Conservation (phyloP, 37 sponge, comb jelly and placozoan species). For the Chondrosia reniformis region DNA sequence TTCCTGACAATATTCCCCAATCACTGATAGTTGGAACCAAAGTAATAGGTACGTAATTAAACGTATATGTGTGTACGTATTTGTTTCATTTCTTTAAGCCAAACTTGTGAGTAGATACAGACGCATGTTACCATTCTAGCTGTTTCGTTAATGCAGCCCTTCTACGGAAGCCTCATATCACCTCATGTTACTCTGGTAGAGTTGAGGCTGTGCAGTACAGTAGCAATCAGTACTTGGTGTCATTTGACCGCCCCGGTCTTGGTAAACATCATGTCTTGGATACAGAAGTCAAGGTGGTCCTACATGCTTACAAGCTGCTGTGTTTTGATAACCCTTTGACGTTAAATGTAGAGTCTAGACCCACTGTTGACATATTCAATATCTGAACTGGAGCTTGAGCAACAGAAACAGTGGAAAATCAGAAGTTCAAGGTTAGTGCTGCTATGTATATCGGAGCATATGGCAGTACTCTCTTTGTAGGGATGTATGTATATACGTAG, state of each 20-base stretch:
- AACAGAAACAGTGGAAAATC: constrained; percentile 45
- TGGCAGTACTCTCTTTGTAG: no score
- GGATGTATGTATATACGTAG: no score
- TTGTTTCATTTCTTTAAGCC: not conserved
- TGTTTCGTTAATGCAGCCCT: constrained; percentile 42
- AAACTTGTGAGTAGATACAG: not conserved
- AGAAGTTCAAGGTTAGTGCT: not conserved
- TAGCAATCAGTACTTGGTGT: constrained; percentile 69
- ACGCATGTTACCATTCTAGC: not conserved
- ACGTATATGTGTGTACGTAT: not conserved
- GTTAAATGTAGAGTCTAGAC: constrained; percentile 33
- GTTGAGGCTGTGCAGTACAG: constrained; percentile 84
- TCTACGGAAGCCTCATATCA: constrained; percentile 31
- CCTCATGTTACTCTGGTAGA: constrained; percentile 73
- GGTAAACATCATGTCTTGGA: constrained; percentile 68
- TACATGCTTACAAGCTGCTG: not conserved
- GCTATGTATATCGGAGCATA: no score
- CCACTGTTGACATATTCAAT: constrained; percentile 31
- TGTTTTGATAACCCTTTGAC: not conserved
- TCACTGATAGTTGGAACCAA: constrained; percentile 79
- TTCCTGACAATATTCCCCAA: constrained; percentile 80
- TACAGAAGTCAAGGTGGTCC: constrained; percentile 63
- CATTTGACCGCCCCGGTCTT: constrained; percentile 80
- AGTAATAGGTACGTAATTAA: constrained; percentile 75
- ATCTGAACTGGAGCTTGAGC: constrained; percentile 45